Evolutionary conservation across 2,113 vertebrate genomes (phyloP), one percentile per base, ranked within the genome.

Genomic region (Pseudolaguvia tuberculata): DNA sequence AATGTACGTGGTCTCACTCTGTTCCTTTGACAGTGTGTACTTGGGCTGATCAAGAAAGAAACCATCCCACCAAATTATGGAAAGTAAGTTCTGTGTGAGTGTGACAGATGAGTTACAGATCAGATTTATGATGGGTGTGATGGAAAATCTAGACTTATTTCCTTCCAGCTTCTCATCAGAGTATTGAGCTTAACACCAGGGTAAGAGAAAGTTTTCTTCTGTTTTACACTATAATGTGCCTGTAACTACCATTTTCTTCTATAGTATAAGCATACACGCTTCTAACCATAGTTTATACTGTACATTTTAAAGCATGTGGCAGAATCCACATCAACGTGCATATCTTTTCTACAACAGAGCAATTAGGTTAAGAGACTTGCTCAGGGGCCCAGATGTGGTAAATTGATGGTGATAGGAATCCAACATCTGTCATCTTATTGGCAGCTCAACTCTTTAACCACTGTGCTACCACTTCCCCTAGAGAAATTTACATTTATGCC

Each of bases 111-210:
- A 76, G 62, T 61, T 50, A 15, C 18, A 29, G 62, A 48, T 70
- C 76, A 71, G 72, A 78, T 81, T 81, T 81, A 81, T 68, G 72
- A 81, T 29, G 50, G 76, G 77, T 71, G 76, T 71, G 76, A 68
- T 39, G 63, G 67, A 78, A 73, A 81, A 74, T 75, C 76, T 72
- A 47, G 72, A 68, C 72, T 53, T 13, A 45, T 78, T 81, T 81
- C 76, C 72, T 78, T 69, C 31, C 72, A 15, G 73, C 57, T 72
- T 31, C 66, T 66, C 27, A 17, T 72, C 72, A 45, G 61, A 48
- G 76, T 48, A 78, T 75, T 67, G 67, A 70, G 76, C 72, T 81
- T 75, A 75, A 81, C 75, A 62, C 29, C 75, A 78, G 59, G 27
- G 27, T 67, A 56, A 56, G 78, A 48, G 47, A 18, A 17, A 52